Percentiles rank a stretch among this genome's conserved stretches.
phyloP scores from a whole-genome alignment of 1,140 invertebrate species.

The Eubasilissa regina region DNA sequence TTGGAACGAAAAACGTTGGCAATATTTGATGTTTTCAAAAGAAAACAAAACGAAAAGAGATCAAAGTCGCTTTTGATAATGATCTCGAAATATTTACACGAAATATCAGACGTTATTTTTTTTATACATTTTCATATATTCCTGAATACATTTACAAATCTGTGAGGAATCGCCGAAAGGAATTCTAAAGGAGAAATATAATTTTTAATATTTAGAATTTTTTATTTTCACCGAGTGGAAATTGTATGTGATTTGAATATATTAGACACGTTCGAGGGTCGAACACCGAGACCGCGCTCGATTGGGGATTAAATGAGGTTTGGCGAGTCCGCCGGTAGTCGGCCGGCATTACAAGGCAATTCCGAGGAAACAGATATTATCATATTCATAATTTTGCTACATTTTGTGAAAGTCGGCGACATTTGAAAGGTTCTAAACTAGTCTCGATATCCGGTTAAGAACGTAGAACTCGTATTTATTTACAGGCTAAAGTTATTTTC shows the following conservation, averaged over 20 bases:
- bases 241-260: conserved; percentile 32
- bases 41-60: conserved; percentile 10
- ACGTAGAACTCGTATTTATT: too few relatives aligned
- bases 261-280: neutral
- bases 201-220: conserved; percentile 5
- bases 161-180: neutral
- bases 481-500: too few relatives aligned
- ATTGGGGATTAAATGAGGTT: too few relatives aligned
- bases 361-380: too few relatives aligned
- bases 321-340: too few relatives aligned
- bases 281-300: too few relatives aligned
- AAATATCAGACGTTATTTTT: conserved; percentile 3
- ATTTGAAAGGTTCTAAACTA: too few relatives aligned
- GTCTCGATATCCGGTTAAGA: too few relatives aligned
- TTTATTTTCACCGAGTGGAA: neutral
- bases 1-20: neutral
- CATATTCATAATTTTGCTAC: too few relatives aligned
- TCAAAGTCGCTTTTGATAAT: conserved; percentile 28
- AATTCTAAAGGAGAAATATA: neutral
- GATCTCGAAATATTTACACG: conserved; percentile 13
- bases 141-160: conserved; percentile 12
- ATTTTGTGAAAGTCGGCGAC: too few relatives aligned
- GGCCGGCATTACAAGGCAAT: too few relatives aligned
- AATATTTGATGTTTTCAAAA: conserved; percentile 14
- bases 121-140: conserved; percentile 32